Evolutionary conservation across 2,888 invertebrate genomes (phyloP), one percentile per base, ranked within the genome.

Genomic region (Drosophila cracens): DNA sequence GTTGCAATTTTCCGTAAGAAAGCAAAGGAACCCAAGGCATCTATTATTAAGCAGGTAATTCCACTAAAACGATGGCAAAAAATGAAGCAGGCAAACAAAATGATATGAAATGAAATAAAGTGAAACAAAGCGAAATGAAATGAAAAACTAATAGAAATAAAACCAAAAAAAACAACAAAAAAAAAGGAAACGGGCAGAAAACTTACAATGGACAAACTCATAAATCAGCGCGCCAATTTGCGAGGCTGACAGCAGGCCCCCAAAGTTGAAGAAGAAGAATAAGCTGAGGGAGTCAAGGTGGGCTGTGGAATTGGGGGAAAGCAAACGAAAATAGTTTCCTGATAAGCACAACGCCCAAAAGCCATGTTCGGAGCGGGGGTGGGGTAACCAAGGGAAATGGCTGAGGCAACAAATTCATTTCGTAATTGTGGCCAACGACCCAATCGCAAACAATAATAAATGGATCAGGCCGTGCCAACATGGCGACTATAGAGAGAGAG

Each of bases 371-470:
- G 7, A 0, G 25, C 2, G 18, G 46, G 29, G 31, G 2, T 31
- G 27, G 53, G 29, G 34, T 25, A 33, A 27, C n/a, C 54, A 38
- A 64, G 61, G 79, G 66, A 68, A 62, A 59, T 46, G 69, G 60
- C 62, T 54, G 49, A 76, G 81, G 83, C 83, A 77, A 63, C 90
- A 88, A 91, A 88, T 91, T 90, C 90, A 91, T 91, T 92, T 91
- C 81, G 90, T 92, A 91, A 92, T 92, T 91, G 91, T 84, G 86
- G 84, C 82, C 84, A 91, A 89, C 86, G 89, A 90, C 82, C 79
- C 84, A 82, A 79, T 70, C 76, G 81, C 81, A 86, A 83, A 79
- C 81, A 82, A 80, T 82, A 83, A 84, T 74, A 83, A 70, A 76
- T 74, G 73, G 75, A 76, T 75, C 74, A 71, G 61, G 61, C 75